A percentile compares a stretch with the other conserved stretches of the same genome.
phyloP scores from a whole-genome alignment of 2,113 vertebrate genomes.

The Rhadina sibilatrix region DNA sequence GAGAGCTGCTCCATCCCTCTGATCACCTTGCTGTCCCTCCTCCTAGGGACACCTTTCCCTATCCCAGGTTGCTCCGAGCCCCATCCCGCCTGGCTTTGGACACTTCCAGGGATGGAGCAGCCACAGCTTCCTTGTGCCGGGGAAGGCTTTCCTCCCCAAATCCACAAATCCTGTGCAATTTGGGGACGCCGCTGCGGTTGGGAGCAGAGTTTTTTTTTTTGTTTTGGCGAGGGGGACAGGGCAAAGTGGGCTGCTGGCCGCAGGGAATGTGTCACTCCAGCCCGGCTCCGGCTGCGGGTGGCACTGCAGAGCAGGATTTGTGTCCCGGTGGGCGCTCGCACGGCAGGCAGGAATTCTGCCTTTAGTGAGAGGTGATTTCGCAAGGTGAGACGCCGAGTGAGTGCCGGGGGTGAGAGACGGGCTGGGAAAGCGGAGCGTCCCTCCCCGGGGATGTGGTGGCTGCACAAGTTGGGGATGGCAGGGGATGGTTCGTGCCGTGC shows the following conservation, averaged over 20 bases:
- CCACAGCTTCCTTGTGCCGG: neutral
- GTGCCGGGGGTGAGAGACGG: neutral
- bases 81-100: neutral
- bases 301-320: constrained; percentile 19
- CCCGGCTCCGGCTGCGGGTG: constrained; percentile 12
- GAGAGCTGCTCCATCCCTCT: neutral
- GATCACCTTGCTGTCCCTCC: neutral
- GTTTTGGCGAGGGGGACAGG: fast-evolving
- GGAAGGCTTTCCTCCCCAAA: neutral
- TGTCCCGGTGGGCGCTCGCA: neutral
- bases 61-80: fast-evolving
- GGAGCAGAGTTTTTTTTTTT: fast-evolving
- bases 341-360: neutral
- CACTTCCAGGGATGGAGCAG: neutral
- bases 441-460: fast-evolving
- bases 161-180: neutral
- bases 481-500: neutral
- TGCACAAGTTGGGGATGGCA: fast-evolving
- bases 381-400: neutral
- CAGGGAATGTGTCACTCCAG: neutral
- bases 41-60: neutral
- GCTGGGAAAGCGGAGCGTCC: neutral
- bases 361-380: neutral
- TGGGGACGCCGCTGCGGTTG: fast-evolving
- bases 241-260: fast-evolving